Evolutionary conservation across 2,888 invertebrate species (phyloP).

Genomic region (Chrysolina haemoptera): DNA sequence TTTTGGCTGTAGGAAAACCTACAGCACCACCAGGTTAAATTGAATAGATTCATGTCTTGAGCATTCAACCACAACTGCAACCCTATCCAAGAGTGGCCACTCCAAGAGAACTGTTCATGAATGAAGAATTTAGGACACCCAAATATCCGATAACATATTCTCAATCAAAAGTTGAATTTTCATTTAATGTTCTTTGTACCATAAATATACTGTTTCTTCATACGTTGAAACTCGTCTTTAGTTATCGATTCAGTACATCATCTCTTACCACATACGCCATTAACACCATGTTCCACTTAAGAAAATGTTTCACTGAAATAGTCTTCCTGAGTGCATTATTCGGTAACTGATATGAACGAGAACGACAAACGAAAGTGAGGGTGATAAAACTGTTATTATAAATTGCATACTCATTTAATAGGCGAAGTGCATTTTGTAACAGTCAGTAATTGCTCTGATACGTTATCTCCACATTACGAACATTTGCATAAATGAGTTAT

Average conservation of each 20-base stretch:
- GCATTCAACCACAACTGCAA: too few species aligned
- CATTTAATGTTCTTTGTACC: too few species aligned
- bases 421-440: conserved; percentile 29
- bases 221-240: not conserved
- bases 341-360: not conserved
- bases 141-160: too few species aligned
- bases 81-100: too few species aligned
- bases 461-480: conserved; percentile 1
- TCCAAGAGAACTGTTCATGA: too few species aligned
- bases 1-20: too few species aligned
- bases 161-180: too few species aligned
- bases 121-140: too few species aligned
- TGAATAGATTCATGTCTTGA: too few species aligned
- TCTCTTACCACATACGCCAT: not conserved
- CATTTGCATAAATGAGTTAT: conserved; percentile 10
- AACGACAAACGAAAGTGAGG: conserved; percentile 14
- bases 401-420: conserved; percentile 30
- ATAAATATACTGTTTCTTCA: too few species aligned
- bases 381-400: conserved; percentile 34
- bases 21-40: not conserved
- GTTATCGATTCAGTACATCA: not conserved
- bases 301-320: not conserved
- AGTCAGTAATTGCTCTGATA: conserved; percentile 22
- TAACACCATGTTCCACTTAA: not conserved
- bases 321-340: conserved; percentile 7